These are phyloP conservation scores for Bemisia tabaci DNA, from an alignment of 1,140 invertebrate species.

Conservation along the genomic window DNA sequence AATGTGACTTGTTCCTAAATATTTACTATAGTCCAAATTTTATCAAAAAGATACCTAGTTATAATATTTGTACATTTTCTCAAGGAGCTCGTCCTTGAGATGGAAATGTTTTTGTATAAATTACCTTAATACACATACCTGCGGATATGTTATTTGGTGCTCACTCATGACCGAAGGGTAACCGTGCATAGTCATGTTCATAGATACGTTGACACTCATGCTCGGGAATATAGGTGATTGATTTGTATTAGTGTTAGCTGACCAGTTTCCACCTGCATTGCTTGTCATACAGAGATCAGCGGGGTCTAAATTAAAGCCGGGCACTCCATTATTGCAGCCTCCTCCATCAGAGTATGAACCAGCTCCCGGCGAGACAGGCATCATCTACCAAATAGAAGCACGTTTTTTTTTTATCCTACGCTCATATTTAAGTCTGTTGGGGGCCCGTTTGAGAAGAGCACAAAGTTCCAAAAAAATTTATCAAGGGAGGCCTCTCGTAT, in stretches of 20 bases:
- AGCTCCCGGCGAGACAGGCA: not conserved
- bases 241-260: constrained; percentile 4
- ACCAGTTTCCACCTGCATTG: not conserved
- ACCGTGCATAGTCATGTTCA: constrained; percentile 95
- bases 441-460: too few species aligned
- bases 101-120: too few species aligned
- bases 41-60: too few species aligned
- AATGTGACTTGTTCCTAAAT: too few species aligned
- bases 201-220: constrained; percentile 92
- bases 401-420: too few species aligned
- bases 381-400: not conserved
- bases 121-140: too few species aligned
- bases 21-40: too few species aligned
- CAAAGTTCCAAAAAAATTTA: too few species aligned
- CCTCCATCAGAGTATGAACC: not conserved
- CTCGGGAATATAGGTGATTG: constrained; percentile 48
- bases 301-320: not conserved
- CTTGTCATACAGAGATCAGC: not conserved
- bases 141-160: not conserved
- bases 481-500: too few species aligned
- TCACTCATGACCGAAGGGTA: constrained; percentile 36
- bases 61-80: too few species aligned
- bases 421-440: too few species aligned
- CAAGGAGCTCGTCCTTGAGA: too few species aligned
- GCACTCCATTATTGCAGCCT: not conserved